Conservation (phyloP, 2,888 invertebrate genomes). For the Ennomos erosarius region DNA sequence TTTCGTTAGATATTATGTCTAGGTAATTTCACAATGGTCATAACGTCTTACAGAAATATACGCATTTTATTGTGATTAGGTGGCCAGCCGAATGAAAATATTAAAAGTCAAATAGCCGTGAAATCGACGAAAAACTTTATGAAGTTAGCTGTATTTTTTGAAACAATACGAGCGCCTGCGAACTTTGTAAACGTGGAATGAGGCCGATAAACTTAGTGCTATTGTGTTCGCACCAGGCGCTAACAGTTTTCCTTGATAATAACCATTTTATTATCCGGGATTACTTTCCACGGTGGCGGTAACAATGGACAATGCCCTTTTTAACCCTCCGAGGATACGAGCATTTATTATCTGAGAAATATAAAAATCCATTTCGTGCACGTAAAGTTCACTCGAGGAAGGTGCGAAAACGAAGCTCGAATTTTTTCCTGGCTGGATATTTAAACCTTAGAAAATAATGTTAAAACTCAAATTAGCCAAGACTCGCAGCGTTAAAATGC, state of each 20-base stretch:
- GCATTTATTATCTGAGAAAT: slow-evolving; percentile 46
- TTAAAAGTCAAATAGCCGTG: slow-evolving; percentile 59
- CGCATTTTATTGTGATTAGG: slow-evolving; percentile 33
- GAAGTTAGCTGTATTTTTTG: slow-evolving; percentile 45
- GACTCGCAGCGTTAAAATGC: slow-evolving; percentile 18
- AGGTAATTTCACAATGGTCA: neutral
- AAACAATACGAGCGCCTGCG: slow-evolving; percentile 51
- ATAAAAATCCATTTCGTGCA: slow-evolving; percentile 41
- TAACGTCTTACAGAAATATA: slow-evolving; percentile 6
- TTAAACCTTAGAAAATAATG: slow-evolving; percentile 41
- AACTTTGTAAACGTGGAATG: slow-evolving; percentile 40
- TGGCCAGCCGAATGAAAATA: slow-evolving; percentile 34
- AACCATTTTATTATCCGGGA: slow-evolving; percentile 43
- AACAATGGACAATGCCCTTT: slow-evolving; percentile 43
- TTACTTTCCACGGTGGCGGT: slow-evolving; percentile 35
- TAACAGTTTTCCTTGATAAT: slow-evolving; percentile 49
- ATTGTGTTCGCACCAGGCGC: slow-evolving; percentile 57
- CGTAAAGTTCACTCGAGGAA: slow-evolving; percentile 45
- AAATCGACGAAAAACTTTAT: slow-evolving; percentile 57
- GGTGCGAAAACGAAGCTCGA: slow-evolving; percentile 42
- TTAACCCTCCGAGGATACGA: slow-evolving; percentile 35
- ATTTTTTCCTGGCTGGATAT: slow-evolving; percentile 41
- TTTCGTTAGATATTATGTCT: neutral
- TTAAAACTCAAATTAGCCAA: slow-evolving; percentile 27
- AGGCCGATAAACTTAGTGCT: slow-evolving; percentile 54